Evolutionary conservation across 1,140 invertebrate species (phyloP).

Genomic region (Homarus americanus): DNA sequence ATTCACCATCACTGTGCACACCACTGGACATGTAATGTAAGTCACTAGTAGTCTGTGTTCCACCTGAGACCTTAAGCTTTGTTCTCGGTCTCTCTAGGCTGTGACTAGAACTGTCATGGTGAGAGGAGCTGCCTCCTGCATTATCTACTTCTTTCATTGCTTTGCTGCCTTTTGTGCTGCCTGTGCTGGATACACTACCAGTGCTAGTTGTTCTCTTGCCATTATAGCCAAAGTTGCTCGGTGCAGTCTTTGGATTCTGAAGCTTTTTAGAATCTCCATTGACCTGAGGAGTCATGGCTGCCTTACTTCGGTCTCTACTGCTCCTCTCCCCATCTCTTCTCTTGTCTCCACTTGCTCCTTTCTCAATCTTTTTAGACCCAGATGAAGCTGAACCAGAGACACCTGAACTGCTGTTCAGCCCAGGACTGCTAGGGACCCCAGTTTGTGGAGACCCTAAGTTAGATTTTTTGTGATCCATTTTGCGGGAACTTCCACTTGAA

Average conservation of each 20-base stretch:
- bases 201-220: constrained; percentile 71
- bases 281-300: constrained; percentile 52
- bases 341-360: constrained; percentile 66
- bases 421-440: constrained; percentile 50
- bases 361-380: constrained; percentile 64
- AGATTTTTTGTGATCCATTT: constrained; percentile 72
- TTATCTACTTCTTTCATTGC: constrained; percentile 53
- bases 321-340: constrained; percentile 68
- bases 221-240: constrained; percentile 74
- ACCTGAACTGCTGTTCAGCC: constrained; percentile 31
- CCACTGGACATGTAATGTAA: constrained; percentile 78
- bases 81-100: constrained; percentile 76
- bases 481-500: constrained; percentile 56
- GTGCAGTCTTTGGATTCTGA: constrained; percentile 72
- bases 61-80: constrained; percentile 89
- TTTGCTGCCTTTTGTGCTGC: constrained; percentile 69
- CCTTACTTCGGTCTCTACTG: constrained; percentile 42
- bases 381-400: constrained; percentile 31
- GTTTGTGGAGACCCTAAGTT: constrained; percentile 64
- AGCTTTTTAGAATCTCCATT: constrained; percentile 71
- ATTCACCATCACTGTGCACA: constrained; percentile 74
- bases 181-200: constrained; percentile 69
- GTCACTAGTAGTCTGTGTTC: constrained; percentile 92
- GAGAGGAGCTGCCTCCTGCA: constrained; percentile 41
- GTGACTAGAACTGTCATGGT: constrained; percentile 73